A percentile compares a stretch with the other conserved stretches of the same genome.
Evolutionary conservation across 1,140 invertebrate species (phyloP).

Genomic region (Mactra quadrangularis): DNA sequence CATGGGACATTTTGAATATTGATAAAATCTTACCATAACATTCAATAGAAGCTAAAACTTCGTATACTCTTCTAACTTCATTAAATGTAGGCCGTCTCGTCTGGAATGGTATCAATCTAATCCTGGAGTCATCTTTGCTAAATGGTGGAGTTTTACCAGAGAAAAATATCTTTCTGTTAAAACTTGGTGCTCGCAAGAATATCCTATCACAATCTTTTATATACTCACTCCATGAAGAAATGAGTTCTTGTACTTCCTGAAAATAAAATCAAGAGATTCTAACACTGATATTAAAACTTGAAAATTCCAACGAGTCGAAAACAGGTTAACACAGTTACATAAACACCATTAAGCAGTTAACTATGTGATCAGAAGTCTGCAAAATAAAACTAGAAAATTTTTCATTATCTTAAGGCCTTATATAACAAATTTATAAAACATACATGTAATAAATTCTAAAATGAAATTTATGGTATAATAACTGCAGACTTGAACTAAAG

Average conservation of each 20-base stretch:
- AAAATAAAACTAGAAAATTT: no score
- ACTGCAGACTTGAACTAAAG: no score
- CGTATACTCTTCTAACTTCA: constrained; percentile 91
- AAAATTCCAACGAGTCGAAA: no score
- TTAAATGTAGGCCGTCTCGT: constrained; percentile 92
- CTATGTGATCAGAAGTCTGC: no score
- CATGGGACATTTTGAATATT: not conserved
- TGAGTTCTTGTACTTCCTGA: constrained; percentile 92
- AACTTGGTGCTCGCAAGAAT: constrained; percentile 90
- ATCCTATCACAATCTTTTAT: constrained; percentile 90
- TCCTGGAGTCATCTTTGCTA: constrained; percentile 88
- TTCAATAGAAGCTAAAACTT: constrained; percentile 89
- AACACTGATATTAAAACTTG: no score
- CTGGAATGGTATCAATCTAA: constrained; percentile 92
- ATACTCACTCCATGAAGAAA: constrained; percentile 88
- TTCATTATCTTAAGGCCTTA: no score
- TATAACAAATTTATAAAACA: no score
- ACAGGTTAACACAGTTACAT: no score
- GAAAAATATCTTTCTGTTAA: constrained; percentile 90
- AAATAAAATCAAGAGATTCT: constrained; percentile 69
- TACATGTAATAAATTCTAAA: no score
- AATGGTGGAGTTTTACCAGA: constrained; percentile 89
- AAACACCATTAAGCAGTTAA: no score
- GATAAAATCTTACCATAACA: constrained; percentile 87
- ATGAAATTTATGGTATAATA: no score